These are phyloP conservation scores for Morbakka virulenta DNA, from an alignment of 30 jellyfish, hydroid and myxozoan species.

Conservation along the genomic window DNA sequence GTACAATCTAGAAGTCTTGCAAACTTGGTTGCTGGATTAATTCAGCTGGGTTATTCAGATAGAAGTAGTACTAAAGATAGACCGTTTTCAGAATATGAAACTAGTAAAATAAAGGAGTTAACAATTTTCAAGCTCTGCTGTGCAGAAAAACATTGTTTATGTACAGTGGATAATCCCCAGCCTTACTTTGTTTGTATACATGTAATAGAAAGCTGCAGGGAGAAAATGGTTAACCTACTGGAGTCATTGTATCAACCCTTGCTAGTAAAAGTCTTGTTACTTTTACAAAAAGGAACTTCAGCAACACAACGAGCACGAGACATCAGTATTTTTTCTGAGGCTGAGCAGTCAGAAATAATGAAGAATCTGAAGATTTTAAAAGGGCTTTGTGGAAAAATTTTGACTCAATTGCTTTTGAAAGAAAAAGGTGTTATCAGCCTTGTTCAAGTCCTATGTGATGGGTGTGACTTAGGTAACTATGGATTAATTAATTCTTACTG, in stretches of 20 bases:
- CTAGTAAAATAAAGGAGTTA: too few species aligned
- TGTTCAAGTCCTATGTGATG: slow-evolving; percentile 64
- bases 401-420: slow-evolving; percentile 58
- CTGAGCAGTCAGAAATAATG: background rate
- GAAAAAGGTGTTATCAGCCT: slow-evolving; percentile 64
- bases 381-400: slow-evolving; percentile 40
- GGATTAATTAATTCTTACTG: background rate
- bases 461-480: slow-evolving; percentile 30
- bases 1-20: background rate
- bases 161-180: background rate
- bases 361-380: slow-evolving; percentile 24
- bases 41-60: background rate
- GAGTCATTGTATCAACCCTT: slow-evolving; percentile 60
- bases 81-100: background rate
- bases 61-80: background rate
- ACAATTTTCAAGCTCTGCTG: too few species aligned
- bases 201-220: slow-evolving; percentile 70
- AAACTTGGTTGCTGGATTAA: background rate
- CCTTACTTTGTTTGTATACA: slow-evolving; percentile 26
- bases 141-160: background rate
- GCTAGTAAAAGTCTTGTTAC: slow-evolving; percentile 42
- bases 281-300: slow-evolving; percentile 55
- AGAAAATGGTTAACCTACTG: slow-evolving; percentile 10
- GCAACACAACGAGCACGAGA: too few species aligned
- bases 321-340: too few species aligned